phyloP scores from a whole-genome alignment of 2,113 vertebrate genomes.

The Elanus axillaris region DNA sequence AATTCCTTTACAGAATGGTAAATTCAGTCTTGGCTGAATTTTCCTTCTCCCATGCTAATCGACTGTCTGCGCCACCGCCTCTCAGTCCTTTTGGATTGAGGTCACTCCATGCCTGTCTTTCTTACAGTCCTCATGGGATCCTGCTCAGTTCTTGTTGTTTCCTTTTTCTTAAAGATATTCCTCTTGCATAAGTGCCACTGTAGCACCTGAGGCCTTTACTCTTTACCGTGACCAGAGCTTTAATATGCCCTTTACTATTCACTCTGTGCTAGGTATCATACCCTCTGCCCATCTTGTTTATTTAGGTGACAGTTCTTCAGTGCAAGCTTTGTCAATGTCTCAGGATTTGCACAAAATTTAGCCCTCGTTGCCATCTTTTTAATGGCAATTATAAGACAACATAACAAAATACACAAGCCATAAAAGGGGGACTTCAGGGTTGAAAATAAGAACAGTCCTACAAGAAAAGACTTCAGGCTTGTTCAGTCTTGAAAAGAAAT shows the following conservation, averaged over 20 bases:
- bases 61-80: not conserved
- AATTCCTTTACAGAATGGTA: not conserved
- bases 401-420: not conserved
- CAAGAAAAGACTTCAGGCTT: not conserved
- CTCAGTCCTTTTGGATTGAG: rapidly evolving
- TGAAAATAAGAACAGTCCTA: not conserved
- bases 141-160: not conserved
- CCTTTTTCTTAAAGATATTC: not conserved
- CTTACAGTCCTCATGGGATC: not conserved
- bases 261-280: not conserved
- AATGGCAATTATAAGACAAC: not conserved
- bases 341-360: not conserved
- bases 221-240: not conserved
- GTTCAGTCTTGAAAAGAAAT: not conserved
- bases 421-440: not conserved
- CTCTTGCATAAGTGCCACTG: not conserved
- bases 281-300: not conserved
- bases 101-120: not conserved
- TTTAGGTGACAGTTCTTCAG: not conserved
- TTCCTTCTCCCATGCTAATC: not conserved
- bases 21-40: not conserved
- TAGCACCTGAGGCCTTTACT: not conserved
- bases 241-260: not conserved
- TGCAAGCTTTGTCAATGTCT: not conserved
- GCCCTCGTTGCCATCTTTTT: not conserved